Base-by-base conservation (phyloP, 1,140 invertebrate genomes). In the Panagrolaimus sp. region DNA sequence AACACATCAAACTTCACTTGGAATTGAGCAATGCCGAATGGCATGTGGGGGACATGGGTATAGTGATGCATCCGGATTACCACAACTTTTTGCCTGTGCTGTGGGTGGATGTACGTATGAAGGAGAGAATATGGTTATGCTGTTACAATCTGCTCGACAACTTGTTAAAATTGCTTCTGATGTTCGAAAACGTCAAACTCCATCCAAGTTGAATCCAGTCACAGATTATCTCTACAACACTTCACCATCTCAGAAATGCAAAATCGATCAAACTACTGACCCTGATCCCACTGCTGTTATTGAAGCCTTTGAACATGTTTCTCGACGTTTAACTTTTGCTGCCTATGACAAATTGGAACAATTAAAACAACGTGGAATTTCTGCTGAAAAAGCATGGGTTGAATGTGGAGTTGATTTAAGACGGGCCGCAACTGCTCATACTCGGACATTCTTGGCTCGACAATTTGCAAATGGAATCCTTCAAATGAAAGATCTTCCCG, bases 41-140 rank as follows among this genome's bases (percentile, higher is more conserved):
- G 85, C 92, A 1, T 96, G 92, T 84, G 93, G 93, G 44, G 93
- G 93, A 7, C 92, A 96, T 83, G 93, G 93, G 11, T 96, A 91
- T 84, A 75, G 66, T 20, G 91, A 92, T 23, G 87, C 89, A 53
- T 92, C 90, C 71, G 92, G 91, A 82, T 86, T 96, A 31, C 92
- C 92, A 20, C 86, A 88, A 53, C 89, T 89, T 13, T 95, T 93
- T 83, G 89, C 89, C 9, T 84, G 89, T 71, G 88, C 89, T 2
- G 91, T 91, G 0, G 69, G 66, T 20, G 92, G 92, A 31, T 70
- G 69, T 27, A 70, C 92, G 2, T 95, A 95, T 80, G 93, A 96
- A 85, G 93, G 93, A 5, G 92, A 96, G 85, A 95, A 96, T 81
- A 93, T 92, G 0, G 92, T 96, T 14, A 85, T 96, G 75, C 85